Conservation (phyloP, 2,888 invertebrate species). For the Flexamia atlantica region DNA sequence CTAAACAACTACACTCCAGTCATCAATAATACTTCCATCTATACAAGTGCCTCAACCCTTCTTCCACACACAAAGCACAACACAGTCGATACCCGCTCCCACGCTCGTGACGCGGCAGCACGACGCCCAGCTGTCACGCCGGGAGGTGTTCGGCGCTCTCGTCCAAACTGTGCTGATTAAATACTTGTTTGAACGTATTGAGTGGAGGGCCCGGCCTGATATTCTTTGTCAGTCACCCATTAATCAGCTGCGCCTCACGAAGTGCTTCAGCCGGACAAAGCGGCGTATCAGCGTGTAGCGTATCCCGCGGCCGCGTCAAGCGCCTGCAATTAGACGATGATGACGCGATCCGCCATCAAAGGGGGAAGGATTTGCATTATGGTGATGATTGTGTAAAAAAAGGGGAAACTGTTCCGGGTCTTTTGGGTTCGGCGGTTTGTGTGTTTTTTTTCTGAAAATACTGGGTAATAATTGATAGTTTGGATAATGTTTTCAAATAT, state of each 20-base stretch:
- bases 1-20: too few relatives aligned
- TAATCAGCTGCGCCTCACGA: slow-evolving; percentile 21
- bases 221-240: slow-evolving; percentile 12
- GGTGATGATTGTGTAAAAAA: too few relatives aligned
- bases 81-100: neutral
- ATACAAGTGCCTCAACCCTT: too few relatives aligned
- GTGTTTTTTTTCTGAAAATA: too few relatives aligned
- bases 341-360: neutral
- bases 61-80: too few relatives aligned
- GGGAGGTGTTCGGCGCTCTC: slow-evolving; percentile 4
- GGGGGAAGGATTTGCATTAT: too few relatives aligned
- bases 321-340: neutral
- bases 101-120: neutral
- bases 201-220: slow-evolving; percentile 3
- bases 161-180: slow-evolving; percentile 17
- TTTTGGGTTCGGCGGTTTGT: too few relatives aligned
- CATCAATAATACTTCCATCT: too few relatives aligned
- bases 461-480: too few relatives aligned
- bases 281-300: too few relatives aligned
- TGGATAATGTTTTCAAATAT: too few relatives aligned
- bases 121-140: slow-evolving; percentile 14
- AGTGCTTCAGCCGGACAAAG: neutral
- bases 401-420: too few relatives aligned
- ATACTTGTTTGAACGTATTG: slow-evolving; percentile 38
- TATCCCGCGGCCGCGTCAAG: neutral